Percentiles rank a stretch among this genome's conserved stretches.
phyloP scores from a whole-genome alignment of 2,888 invertebrate species.

The Timema cristinae region DNA sequence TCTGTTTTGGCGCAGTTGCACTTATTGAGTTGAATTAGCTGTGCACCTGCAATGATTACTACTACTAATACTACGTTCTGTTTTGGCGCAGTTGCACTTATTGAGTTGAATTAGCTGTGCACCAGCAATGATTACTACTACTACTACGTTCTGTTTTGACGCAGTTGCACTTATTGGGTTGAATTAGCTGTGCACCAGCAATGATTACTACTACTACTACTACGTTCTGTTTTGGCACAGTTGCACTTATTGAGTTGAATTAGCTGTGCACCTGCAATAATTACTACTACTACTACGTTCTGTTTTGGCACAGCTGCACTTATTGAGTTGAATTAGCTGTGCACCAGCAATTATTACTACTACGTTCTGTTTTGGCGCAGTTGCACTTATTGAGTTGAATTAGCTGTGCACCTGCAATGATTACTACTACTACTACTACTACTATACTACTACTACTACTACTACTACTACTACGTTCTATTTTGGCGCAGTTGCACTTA shows the following conservation, averaged over 20 bases:
- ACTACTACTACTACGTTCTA: background rate
- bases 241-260: background rate
- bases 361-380: background rate
- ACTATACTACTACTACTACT: background rate
- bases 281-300: background rate
- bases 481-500: conserved; percentile 6
- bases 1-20: background rate
- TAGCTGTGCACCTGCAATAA: background rate
- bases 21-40: background rate
- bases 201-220: background rate
- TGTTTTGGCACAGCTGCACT: conserved; percentile 3
- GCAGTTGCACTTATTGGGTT: background rate
- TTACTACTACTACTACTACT: background rate
- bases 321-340: background rate
- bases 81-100: conserved; percentile 6
- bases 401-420: background rate
- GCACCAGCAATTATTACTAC: background rate
- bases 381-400: background rate
- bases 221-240: background rate
- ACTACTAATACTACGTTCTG: background rate
- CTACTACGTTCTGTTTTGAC: background rate
- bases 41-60: background rate
- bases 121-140: background rate
- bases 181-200: background rate
- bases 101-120: background rate